These are phyloP conservation scores for Leptothorax acervorum DNA, from an alignment of 2,888 invertebrate genomes.

Conservation along the genomic window DNA sequence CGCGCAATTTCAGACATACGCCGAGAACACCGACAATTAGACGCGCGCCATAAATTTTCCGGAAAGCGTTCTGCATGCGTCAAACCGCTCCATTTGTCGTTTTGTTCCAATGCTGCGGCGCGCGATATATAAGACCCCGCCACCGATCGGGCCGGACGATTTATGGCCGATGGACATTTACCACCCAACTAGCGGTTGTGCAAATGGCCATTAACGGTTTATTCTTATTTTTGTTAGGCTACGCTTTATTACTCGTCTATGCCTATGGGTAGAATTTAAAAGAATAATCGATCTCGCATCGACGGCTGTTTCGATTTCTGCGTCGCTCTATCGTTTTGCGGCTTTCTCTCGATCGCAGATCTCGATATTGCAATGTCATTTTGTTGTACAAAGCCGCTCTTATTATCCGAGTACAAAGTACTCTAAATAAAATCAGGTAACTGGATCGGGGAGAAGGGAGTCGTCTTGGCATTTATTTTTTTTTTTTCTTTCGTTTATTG, in stretches of 20 bases:
- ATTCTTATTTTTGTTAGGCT: constrained; percentile 34
- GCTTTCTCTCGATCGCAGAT: constrained; percentile 41
- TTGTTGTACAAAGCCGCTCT: constrained; percentile 40
- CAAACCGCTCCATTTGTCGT: constrained; percentile 32
- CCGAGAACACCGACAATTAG: constrained; percentile 42
- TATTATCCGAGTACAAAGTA: constrained; percentile 34
- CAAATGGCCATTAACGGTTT: constrained; percentile 50
- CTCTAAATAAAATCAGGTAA: constrained; percentile 29
- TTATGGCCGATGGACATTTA: constrained; percentile 50
- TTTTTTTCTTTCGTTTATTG: not conserved
- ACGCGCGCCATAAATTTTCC: constrained; percentile 44
- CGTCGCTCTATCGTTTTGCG: constrained; percentile 7
- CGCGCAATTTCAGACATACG: constrained; percentile 29
- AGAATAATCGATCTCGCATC: constrained; percentile 26
- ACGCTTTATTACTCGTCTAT: constrained; percentile 33
- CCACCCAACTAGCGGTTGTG: constrained; percentile 50
- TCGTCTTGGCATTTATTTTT: not conserved
- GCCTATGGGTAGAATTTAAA: constrained; percentile 39
- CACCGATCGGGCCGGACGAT: constrained; percentile 37
- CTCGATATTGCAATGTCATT: constrained; percentile 39
- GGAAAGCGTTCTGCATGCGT: constrained; percentile 45
- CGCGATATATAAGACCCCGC: constrained; percentile 7
- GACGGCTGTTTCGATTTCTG: constrained; percentile 31
- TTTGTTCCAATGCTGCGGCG: constrained; percentile 25
- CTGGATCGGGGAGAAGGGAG: not conserved